phyloP scores from a whole-genome alignment of 2,113 vertebrate genomes.

The Ictalurus punctatus region DNA sequence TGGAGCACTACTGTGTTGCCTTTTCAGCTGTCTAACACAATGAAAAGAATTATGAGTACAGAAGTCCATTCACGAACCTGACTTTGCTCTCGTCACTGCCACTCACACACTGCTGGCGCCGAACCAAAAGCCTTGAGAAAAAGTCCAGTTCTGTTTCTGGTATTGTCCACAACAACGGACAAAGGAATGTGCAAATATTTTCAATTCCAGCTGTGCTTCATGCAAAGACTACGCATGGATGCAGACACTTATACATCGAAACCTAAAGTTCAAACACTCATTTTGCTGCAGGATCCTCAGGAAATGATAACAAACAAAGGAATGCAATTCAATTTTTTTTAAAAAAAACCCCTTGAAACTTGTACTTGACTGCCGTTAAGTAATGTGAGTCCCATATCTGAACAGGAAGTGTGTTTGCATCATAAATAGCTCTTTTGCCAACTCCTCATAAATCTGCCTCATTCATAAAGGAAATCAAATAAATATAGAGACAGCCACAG shows the following conservation, averaged over 20 bases:
- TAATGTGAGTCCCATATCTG: constrained; percentile 36
- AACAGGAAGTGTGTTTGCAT: constrained; percentile 43
- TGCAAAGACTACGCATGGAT: background rate
- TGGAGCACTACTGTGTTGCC: constrained; percentile 22
- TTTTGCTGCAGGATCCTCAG: background rate
- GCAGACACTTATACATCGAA: background rate
- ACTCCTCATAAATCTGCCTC: constrained; percentile 51
- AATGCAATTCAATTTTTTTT: background rate
- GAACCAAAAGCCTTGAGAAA: constrained; percentile 9
- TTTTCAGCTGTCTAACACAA: constrained; percentile 31
- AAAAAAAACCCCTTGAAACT: background rate
- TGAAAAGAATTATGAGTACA: constrained; percentile 41
- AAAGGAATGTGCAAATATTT: constrained; percentile 29
- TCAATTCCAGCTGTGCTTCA: constrained; percentile 10
- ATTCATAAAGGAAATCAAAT: constrained; percentile 19
- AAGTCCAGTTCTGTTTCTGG: constrained; percentile 1
- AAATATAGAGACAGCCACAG: background rate
- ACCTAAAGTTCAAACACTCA: background rate
- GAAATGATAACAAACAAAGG: background rate
- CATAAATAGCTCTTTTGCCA: constrained; percentile 32
- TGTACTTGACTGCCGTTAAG: constrained; percentile 1
- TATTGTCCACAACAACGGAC: constrained; percentile 18
- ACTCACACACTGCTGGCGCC: constrained; percentile 24
- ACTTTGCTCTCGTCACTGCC: constrained; percentile 13
- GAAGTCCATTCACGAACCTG: constrained; percentile 45